Evolutionary conservation across 2,888 invertebrate genomes (phyloP), one percentile per base, ranked within the genome.

Genomic region (Diarsia brunnea): DNA sequence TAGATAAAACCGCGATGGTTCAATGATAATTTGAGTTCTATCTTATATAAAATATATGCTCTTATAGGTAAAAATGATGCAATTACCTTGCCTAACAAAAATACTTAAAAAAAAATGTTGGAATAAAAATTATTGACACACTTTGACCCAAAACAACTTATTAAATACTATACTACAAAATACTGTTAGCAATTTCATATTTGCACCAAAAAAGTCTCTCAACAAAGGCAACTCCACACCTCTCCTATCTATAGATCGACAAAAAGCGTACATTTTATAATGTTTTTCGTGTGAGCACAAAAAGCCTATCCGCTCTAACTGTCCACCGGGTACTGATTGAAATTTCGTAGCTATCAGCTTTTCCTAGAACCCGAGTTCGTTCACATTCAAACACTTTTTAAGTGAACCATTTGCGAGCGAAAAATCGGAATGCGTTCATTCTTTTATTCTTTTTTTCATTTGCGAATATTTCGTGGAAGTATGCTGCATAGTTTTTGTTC

Each of bases 201-300:
- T 80, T 61, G 12, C 11, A 10, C 16, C 21, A 84, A 73, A 72
- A 73, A 70, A 68, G 64, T 69, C 24, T 11, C 14, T 2, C 16
- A 66, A 82, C 67, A 82, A 84, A 38, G 53, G 27, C 86, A 53
- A 65, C 88, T 90, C 91, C 69, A 85, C 73, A 61, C 58, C 75
- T 73, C 68, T 70, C 74, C 43, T 82, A 84, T 86, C 43, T 82
- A 84, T 86, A 60, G 31, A 75, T 71, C 64, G 51, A 89, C 86
- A 93, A 94, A 93, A 93, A 92, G 84, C 75, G 64, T 87, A 86
- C 85, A 91, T 91, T 93, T 91, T 92, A 90, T 91, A 86, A 92
- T 87, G 91, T 91, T 94, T 93, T 93, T 93, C 89, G 91, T 91
- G 89, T 86, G 87, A 75, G 73, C 88, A 90, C 88, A 94, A 94